These are phyloP conservation scores for Alexandromys fortis DNA, from an alignment of 2,113 vertebrate genomes.

Conservation along the genomic window DNA sequence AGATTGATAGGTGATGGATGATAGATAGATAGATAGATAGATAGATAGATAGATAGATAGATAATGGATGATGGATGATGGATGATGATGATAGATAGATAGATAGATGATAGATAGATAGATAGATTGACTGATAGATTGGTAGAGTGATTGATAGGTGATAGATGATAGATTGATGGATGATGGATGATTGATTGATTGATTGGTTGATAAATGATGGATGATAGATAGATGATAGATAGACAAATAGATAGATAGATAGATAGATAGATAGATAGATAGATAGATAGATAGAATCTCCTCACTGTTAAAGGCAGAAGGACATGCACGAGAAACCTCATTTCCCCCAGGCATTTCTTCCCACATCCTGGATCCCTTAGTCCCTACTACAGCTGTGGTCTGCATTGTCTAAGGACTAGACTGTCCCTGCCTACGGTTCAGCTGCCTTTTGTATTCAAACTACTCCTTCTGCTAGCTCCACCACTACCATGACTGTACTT, in stretches of 20 bases:
- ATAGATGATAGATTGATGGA: neutral
- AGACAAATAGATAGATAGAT: neutral
- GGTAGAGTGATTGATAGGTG: too few species aligned
- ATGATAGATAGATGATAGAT: neutral
- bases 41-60: neutral
- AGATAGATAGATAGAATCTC: neutral
- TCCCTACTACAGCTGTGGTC: neutral
- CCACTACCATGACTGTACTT: neutral
- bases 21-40: neutral
- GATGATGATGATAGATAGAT: too few species aligned
- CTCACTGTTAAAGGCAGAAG: neutral
- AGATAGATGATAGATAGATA: neutral
- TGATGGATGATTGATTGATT: too few species aligned
- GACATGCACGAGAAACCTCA: neutral
- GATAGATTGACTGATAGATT: neutral
- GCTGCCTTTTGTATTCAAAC: neutral
- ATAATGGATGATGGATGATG: too few species aligned
- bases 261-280: neutral
- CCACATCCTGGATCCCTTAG: neutral
- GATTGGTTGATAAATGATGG: too few species aligned
- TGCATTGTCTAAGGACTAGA: neutral
- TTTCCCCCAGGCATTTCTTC: neutral
- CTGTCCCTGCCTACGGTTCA: neutral
- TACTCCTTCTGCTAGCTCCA: neutral
- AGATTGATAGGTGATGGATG: neutral